Evolutionary conservation across 2,888 invertebrate species (phyloP).

Genomic region (Lepidocyrtinus sp.): DNA sequence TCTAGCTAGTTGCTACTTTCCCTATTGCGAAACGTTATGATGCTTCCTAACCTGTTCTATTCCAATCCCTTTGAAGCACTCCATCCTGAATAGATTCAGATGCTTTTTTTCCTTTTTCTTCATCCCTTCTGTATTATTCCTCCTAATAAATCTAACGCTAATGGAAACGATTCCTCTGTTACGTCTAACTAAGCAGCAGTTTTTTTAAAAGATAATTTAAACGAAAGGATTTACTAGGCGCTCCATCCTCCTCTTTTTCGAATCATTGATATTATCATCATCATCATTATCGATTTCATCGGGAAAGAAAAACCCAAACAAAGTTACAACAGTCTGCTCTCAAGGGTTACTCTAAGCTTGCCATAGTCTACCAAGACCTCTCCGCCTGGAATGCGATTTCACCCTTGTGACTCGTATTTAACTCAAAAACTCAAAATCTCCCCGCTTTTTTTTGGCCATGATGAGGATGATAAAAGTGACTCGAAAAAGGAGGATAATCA

Average conservation of each 20-base stretch:
- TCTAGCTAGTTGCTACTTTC: too few relatives aligned
- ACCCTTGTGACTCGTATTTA: too few relatives aligned
- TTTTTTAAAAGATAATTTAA: neutral
- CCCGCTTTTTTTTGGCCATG: too few relatives aligned
- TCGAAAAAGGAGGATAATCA: neutral
- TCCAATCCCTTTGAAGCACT: too few relatives aligned
- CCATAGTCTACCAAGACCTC: neutral
- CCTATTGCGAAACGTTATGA: too few relatives aligned
- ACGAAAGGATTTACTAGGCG: neutral
- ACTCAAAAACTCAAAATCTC: too few relatives aligned
- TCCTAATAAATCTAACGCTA: neutral
- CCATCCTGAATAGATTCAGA: too few relatives aligned
- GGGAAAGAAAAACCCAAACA: neutral
- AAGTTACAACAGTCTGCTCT: neutral
- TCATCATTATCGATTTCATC: slow-evolving; percentile 6
- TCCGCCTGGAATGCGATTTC: neutral
- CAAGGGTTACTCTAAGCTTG: neutral
- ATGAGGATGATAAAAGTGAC: neutral
- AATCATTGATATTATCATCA: neutral
- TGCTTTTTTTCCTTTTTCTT: too few relatives aligned
- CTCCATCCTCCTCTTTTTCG: neutral
- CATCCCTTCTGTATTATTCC: too few relatives aligned
- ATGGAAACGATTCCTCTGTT: neutral
- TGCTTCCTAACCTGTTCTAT: too few relatives aligned
- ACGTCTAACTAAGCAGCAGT: neutral